Evolutionary conservation across 2,113 vertebrate species (phyloP).

Genomic region (Ardeotis arabs): DNA sequence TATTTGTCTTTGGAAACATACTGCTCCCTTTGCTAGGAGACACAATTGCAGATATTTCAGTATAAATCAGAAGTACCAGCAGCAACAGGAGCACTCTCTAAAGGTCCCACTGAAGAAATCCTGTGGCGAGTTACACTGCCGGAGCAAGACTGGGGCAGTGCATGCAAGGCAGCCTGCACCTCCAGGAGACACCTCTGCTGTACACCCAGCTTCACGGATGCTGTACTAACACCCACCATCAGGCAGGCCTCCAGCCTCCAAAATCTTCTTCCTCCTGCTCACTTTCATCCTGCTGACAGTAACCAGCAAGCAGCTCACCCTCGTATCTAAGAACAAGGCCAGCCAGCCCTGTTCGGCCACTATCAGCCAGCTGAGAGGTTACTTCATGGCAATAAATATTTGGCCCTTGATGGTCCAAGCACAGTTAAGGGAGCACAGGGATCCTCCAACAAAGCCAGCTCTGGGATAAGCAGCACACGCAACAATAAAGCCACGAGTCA

Average conservation of each 20-base stretch:
- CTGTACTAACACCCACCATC: not conserved
- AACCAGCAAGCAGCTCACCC: not conserved
- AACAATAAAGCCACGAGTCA: not conserved
- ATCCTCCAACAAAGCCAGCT: not conserved
- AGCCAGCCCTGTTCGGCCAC: not conserved
- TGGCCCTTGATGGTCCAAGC: not conserved
- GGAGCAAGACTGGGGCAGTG: not conserved
- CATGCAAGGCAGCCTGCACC: not conserved
- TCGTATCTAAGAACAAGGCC: not conserved
- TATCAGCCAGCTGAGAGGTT: not conserved
- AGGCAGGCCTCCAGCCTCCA: not conserved
- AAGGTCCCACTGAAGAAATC: not conserved
- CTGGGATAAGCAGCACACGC: not conserved
- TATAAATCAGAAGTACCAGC: not conserved
- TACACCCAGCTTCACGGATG: not conserved
- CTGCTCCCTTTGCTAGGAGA: conserved; percentile 45
- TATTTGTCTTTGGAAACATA: conserved; percentile 25
- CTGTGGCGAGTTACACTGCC: not conserved
- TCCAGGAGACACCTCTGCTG: not conserved
- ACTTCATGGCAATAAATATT: not conserved
- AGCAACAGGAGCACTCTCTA: not conserved
- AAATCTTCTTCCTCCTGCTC: not conserved
- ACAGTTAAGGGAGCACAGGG: not conserved
- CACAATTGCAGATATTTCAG: not conserved
- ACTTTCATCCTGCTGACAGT: rapidly evolving